Conservation (phyloP, 37 sponge, comb jelly and placozoan genomes). For the Agelas oroides region DNA sequence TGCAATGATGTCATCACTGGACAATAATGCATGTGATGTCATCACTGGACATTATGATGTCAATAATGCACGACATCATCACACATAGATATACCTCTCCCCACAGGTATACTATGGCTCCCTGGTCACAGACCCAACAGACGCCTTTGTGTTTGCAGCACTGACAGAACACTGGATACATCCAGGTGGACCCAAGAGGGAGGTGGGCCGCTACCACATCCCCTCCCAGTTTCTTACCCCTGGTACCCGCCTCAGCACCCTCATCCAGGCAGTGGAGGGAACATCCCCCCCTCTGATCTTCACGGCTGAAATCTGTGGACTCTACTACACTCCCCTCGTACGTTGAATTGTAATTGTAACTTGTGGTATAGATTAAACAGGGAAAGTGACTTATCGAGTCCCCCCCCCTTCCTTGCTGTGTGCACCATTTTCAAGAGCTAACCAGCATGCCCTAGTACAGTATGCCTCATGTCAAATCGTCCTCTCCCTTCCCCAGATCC, state of each 20-base stretch:
- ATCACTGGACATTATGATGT: neutral
- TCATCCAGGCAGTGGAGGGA: constrained; percentile 62
- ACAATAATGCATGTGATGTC: neutral
- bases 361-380: too few species aligned
- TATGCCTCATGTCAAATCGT: neutral
- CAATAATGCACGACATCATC: too few species aligned
- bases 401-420: too few species aligned
- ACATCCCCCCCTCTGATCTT: constrained; percentile 63
- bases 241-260: constrained; percentile 26
- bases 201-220: constrained; percentile 69
- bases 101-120: constrained; percentile 82
- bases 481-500: constrained; percentile 26
- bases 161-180: constrained; percentile 83
- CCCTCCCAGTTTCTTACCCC: constrained; percentile 69
- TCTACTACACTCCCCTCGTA: constrained; percentile 65
- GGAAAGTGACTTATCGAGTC: too few species aligned
- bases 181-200: constrained; percentile 58
- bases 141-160: constrained; percentile 27
- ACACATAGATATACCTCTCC: too few species aligned
- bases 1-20: too few species aligned
- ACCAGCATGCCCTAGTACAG: too few species aligned
- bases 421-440: too few species aligned
- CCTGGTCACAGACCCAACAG: constrained; percentile 40
- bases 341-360: too few species aligned
- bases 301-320: constrained; percentile 80